A percentile compares a stretch with the other conserved stretches of the same genome.
Conservation (phyloP, 2,888 invertebrate species). For the Amphipoea oculea region DNA sequence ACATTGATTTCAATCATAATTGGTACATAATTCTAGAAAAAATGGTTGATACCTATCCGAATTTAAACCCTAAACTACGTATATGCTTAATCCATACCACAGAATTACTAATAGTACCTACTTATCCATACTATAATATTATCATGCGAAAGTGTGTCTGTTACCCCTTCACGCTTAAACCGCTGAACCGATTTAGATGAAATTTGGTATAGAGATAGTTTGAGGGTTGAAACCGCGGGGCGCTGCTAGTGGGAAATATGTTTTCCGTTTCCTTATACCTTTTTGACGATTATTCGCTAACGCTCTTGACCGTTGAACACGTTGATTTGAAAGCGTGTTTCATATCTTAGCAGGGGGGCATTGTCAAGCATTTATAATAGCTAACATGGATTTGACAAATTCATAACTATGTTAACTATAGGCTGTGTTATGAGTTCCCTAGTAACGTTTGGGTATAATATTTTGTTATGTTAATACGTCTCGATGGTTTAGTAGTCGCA, state of each 20-base stretch:
- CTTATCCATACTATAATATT: no score
- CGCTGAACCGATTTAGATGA: no score
- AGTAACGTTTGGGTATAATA: neutral
- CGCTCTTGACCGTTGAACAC: slow-evolving; percentile 8
- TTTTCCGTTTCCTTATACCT: slow-evolving; percentile 4
- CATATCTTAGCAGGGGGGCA: neutral
- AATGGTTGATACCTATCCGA: neutral
- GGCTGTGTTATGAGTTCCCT: neutral
- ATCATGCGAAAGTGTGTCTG: no score
- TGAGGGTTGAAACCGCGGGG: no score
- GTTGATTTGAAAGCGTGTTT: slow-evolving; percentile 3
- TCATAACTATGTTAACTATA: neutral
- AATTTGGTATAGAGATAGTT: no score
- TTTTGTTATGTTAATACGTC: no score
- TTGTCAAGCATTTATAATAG: neutral
- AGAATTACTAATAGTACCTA: no score
- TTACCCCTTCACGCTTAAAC: no score
- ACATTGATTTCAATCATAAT: neutral
- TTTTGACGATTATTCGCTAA: slow-evolving; percentile 2
- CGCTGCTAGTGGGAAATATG: neutral
- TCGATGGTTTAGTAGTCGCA: no score
- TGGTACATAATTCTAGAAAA: neutral
- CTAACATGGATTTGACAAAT: neutral
- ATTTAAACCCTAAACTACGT: slow-evolving; percentile 9
- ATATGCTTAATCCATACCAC: neutral